Evolutionary conservation across 2,888 invertebrate genomes (phyloP), one percentile per base, ranked within the genome.

Genomic region (Vesta saturnalis): DNA sequence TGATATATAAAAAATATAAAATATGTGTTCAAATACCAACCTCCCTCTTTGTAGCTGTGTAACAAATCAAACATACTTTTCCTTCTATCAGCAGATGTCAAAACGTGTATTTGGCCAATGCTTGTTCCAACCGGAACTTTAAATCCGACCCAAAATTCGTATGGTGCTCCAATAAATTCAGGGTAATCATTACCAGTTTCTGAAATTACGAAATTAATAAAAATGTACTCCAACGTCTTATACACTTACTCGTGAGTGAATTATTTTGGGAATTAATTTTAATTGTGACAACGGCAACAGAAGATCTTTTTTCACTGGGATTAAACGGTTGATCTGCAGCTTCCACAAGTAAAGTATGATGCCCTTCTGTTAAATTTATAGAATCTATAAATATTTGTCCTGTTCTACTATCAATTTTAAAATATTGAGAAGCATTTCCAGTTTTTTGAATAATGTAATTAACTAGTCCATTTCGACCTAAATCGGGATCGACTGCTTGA

Each of bases 91-190:
- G 91, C 88, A 1, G 89, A 89, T 62, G 93, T 89, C 22, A 91
- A 92, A 0, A 94, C 89, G 70, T 92, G 87, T 58, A 95, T 91
- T 84, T 95, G 95, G 0, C 95, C 95, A 47, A 95, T 91, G 74
- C 94, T 94, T 0, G 94, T 93, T 6, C 95, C 95, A 70, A 95
- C 87, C 0, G 91, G 91, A 3, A 94, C 94, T 77, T 92, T 93
- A n/a, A 90, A 90, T 0, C 94, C 94, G 23, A 95, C 94, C 94
- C 95, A 95, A 81, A 95, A 95, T 78, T 94, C 94, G 77, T 94
- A 95, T 0, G 95, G 94, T 0, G 94, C 90, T 21, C 94, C 94
- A 18, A 94, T 86, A 75, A 95, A 95, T 78, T 92, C 93, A 1
- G 94, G 94, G 35, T 86, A 86, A 59, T 89, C 89, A 54, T 85